A percentile compares a stretch with the other conserved stretches of the same genome.
Conservation (phyloP, 2,797 vertebrate species). For the Emys orbicularis region DNA sequence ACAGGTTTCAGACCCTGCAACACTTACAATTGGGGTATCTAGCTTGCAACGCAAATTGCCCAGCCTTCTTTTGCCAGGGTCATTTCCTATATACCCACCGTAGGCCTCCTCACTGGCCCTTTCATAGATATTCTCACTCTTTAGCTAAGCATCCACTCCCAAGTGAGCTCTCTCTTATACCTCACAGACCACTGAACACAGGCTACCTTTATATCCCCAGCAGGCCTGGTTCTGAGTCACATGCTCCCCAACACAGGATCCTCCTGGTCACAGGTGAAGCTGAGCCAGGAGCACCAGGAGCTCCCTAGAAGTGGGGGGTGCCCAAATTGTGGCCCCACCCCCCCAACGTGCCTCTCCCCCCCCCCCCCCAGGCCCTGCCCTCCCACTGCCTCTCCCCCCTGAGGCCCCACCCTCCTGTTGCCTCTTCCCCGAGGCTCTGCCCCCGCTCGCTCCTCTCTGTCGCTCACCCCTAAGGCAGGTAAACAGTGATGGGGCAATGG, state of each 20-base stretch:
- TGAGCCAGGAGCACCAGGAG: background rate
- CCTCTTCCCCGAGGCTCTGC: fast-evolving
- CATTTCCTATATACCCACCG: background rate
- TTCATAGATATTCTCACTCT: background rate
- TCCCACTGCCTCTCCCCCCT: background rate
- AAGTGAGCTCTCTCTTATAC: background rate
- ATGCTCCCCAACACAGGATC: background rate
- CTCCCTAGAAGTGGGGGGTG: too few relatives aligned
- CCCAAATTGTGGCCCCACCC: too few relatives aligned
- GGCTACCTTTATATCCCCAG: background rate
- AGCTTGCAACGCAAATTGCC: background rate
- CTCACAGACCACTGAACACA: background rate
- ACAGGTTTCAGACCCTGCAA: background rate
- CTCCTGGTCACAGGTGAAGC: background rate
- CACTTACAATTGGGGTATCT: background rate
- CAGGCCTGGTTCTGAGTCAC: background rate
- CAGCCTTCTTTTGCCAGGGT: background rate
- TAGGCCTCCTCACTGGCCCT: background rate
- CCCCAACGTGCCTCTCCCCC: too few relatives aligned
- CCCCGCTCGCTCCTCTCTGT: background rate
- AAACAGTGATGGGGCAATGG: too few relatives aligned
- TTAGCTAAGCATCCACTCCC: background rate
- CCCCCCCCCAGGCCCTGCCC: too few relatives aligned
- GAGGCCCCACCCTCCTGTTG: background rate
- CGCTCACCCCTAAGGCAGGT: too few relatives aligned